Base-by-base conservation (phyloP, 1,140 invertebrate genomes). In the Drosophila tristis region DNA sequence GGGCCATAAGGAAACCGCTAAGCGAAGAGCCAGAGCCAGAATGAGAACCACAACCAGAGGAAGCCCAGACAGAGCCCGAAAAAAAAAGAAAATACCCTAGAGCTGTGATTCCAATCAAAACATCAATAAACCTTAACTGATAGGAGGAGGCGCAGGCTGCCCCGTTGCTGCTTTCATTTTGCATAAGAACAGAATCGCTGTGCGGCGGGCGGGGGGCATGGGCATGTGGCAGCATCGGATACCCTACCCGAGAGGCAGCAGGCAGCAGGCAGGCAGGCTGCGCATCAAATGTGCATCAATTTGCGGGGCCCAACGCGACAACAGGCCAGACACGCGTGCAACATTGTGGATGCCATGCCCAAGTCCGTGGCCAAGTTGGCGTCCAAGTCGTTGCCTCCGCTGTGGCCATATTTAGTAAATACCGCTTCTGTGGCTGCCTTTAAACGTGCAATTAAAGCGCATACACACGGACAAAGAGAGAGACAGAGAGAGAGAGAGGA, bases 91-190 rank as follows among this genome's bases (percentile, higher is more conserved):
- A 80, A 90, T 74, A 73, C 81, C 86, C 86, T 55, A 76, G 73
- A 76, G 86, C 89, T 53, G 61, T 80, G 89, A 90, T 90, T 80
- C 56, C 75, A 91, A 90, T 90, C 87, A 89, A 90, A 90, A 90
- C 87, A 90, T 90, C 87, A 90, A 90, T 90, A 90, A 90, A 90
- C 87, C 87, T 90, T 90, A 90, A 90, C 87, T 87, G 87, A 82
- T 90, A 82, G 57, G 53, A 68, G 59, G 63, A 51, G 58, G 51
- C 50, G 42, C 47, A 15, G 6, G 29, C 15, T 20, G 29, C n/a
- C 23, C 31, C 31, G 16, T 25, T 31, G 29, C 6, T 9, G 72
- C 72, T 74, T 66, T 75, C 56, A 51, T 71, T 71, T 72, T 71
- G 66, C 68, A 70, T 70, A 68, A 50, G 31, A 20, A 2, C 20